Evolutionary conservation across 2,797 vertebrate genomes (phyloP).

Genomic region (Megaceryle alcyon): DNA sequence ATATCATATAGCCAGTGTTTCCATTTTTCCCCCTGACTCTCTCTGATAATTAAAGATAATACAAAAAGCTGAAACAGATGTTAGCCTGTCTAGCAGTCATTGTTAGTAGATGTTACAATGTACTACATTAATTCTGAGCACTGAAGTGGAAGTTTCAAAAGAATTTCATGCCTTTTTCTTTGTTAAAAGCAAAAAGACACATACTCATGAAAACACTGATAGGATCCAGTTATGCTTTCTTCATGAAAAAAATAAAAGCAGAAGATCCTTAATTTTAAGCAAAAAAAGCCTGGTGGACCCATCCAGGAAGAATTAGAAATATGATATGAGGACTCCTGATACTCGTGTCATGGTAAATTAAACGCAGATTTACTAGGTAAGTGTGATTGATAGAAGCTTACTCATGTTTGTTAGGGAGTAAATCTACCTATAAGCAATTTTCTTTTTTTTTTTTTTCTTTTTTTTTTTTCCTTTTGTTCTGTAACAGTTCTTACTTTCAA

Average conservation of each 20-base stretch:
- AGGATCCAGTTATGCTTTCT: constrained; percentile 19
- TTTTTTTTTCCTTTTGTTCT: constrained; percentile 19
- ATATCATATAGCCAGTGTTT: background rate
- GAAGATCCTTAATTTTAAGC: background rate
- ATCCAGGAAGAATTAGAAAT: constrained; percentile 10
- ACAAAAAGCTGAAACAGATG: background rate
- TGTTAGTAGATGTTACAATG: background rate
- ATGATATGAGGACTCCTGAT: constrained; percentile 2
- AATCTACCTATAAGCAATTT: background rate
- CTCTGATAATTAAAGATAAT: background rate
- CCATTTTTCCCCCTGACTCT: background rate
- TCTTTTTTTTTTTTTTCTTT: background rate
- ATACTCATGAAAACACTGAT: background rate
- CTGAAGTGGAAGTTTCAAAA: constrained; percentile 6
- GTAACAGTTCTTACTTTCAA: constrained; percentile 14
- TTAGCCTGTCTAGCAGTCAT: constrained; percentile 1
- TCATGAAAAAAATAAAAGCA: background rate
- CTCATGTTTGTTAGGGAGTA: background rate
- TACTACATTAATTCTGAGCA: background rate
- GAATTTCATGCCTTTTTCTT: constrained; percentile 10
- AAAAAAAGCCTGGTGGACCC: background rate
- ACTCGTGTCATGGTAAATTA: constrained; percentile 25
- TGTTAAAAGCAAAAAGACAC: constrained; percentile 2
- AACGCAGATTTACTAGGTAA: constrained; percentile 30
- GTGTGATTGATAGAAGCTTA: background rate